Percentiles rank a stretch among this genome's conserved stretches.
Evolutionary conservation across 2,888 invertebrate species (phyloP).

Genomic region (Drosophila macrothrix): DNA sequence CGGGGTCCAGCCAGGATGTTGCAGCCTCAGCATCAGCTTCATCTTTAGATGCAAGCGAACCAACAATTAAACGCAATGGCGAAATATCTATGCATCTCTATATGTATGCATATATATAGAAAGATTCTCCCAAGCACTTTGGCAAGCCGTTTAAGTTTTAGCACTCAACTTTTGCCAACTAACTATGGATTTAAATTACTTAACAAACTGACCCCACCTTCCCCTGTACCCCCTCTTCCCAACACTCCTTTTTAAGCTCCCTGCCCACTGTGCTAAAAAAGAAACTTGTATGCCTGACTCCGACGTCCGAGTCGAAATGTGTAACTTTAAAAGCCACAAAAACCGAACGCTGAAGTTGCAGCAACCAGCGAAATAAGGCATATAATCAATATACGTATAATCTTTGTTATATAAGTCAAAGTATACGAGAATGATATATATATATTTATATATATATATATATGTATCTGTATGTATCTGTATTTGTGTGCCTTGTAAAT

Average conservation of each 20-base stretch:
- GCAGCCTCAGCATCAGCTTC: constrained; percentile 8
- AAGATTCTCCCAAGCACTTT: constrained; percentile 39
- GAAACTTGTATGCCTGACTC: constrained; percentile 11
- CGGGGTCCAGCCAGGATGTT: constrained; percentile 14
- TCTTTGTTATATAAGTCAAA: constrained; percentile 29
- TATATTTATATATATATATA: constrained; percentile 3
- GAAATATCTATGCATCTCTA: constrained; percentile 2
- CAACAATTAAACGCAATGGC: constrained; percentile 71
- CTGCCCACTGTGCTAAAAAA: constrained; percentile 6
- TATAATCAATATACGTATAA: constrained; percentile 47
- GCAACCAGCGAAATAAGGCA: constrained; percentile 57
- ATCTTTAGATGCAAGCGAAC: constrained; percentile 33
- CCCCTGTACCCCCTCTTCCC: too few relatives aligned
- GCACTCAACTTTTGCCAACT: constrained; percentile 68
- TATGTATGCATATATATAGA: constrained; percentile 3
- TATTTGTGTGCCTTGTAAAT: constrained; percentile 30
- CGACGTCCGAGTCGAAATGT: constrained; percentile 28
- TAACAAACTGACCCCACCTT: constrained; percentile 31
- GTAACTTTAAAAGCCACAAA: constrained; percentile 71
- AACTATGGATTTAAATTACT: constrained; percentile 78
- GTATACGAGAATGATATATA: not conserved
- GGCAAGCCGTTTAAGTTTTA: constrained; percentile 70
- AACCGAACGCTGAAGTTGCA: constrained; percentile 64
- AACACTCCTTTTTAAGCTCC: not conserved
- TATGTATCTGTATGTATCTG: constrained; percentile 1